Conservation (phyloP, 2,113 vertebrate genomes). For the Perca fluviatilis region DNA sequence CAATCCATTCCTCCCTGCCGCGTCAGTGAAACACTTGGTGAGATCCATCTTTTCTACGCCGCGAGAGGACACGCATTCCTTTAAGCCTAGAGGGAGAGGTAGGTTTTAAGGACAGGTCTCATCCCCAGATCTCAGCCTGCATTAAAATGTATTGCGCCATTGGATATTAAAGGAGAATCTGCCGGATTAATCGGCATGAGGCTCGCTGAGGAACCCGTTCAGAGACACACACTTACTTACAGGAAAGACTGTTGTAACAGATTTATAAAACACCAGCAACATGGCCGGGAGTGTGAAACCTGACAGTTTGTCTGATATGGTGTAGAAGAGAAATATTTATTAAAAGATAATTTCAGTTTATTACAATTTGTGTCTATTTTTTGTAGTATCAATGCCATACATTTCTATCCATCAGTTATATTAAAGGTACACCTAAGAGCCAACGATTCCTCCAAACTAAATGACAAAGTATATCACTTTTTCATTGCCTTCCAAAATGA, state of each 20-base stretch:
- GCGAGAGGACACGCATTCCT: conserved; percentile 73
- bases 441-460: not conserved
- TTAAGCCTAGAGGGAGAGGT: conserved; percentile 64
- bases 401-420: not conserved
- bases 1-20: conserved; percentile 78
- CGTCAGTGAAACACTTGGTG: conserved; percentile 75
- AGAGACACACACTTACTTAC: conserved; percentile 51
- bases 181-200: conserved; percentile 66
- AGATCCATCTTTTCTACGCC: conserved; percentile 82
- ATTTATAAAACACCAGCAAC: conserved; percentile 24
- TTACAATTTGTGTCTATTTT: not conserved
- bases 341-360: not conserved
- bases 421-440: not conserved
- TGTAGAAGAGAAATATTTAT: not conserved
- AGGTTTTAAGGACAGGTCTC: conserved; percentile 75
- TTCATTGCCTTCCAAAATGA: not conserved
- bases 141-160: conserved; percentile 76
- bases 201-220: conserved; percentile 50
- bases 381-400: not conserved
- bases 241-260: conserved; percentile 29
- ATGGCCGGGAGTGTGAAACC: not conserved
- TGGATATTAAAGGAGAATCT: conserved; percentile 73
- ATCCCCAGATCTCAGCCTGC: conserved; percentile 68
- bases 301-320: not conserved
- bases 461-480: not conserved